These are phyloP conservation scores for Leptestheria dahalacensis DNA, from an alignment of 1,140 invertebrate genomes.

Conservation along the genomic window DNA sequence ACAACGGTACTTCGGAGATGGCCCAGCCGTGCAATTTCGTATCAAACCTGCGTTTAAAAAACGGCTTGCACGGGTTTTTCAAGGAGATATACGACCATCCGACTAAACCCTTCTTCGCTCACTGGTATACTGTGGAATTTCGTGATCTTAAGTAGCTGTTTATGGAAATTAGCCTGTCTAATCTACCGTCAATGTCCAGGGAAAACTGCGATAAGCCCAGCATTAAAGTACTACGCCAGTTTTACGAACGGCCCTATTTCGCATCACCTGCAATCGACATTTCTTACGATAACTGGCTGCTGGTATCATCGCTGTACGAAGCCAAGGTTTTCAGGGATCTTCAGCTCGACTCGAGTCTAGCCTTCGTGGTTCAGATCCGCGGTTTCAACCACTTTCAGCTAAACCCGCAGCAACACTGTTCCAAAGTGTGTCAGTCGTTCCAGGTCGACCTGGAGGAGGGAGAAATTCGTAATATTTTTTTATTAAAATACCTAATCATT, in stretches of 20 bases:
- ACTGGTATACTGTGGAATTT: slow-evolving; percentile 7
- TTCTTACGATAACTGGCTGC: slow-evolving; percentile 9
- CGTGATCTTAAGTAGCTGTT: no score
- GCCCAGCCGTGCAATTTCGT: neutral
- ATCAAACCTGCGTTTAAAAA: neutral
- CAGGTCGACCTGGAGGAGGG: slow-evolving; percentile 6
- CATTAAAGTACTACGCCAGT: slow-evolving; percentile 6
- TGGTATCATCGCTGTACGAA: slow-evolving; percentile 4
- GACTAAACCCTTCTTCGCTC: slow-evolving; percentile 10
- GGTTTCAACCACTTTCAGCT: slow-evolving; percentile 9
- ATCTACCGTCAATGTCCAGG: no score
- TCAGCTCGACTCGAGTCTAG: neutral
- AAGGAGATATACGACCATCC: neutral
- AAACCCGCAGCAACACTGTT: neutral
- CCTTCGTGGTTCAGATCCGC: slow-evolving; percentile 11
- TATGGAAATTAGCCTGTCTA: no score
- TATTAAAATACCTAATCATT: no score
- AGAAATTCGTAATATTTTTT: slow-evolving; percentile 15
- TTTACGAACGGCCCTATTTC: slow-evolving; percentile 13
- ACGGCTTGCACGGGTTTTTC: neutral
- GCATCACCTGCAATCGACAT: slow-evolving; percentile 4
- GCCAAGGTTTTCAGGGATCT: slow-evolving; percentile 1
- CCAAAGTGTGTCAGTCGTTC: neutral
- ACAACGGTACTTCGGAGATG: neutral
- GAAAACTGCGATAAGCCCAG: slow-evolving; percentile 9